Evolutionary conservation across 2,888 invertebrate species (phyloP), one percentile per base, ranked within the genome.

Genomic region (Thecophora atra): DNA sequence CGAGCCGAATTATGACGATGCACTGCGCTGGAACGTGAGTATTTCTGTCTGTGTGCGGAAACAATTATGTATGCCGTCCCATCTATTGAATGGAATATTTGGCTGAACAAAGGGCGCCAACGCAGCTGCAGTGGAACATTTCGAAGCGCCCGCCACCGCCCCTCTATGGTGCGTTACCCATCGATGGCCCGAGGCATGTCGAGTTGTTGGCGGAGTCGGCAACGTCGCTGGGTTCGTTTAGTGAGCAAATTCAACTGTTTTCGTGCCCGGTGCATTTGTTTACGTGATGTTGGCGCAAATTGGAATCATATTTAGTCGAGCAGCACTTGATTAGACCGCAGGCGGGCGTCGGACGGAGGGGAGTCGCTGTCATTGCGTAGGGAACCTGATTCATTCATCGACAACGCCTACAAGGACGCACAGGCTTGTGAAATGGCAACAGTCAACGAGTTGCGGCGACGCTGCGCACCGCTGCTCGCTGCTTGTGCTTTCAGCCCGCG

Each of bases 241-340:
- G 58, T 71, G 64, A 63, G 63, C 65, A 51, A 67, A 73, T 73
- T 73, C 66, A 73, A 73, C 70, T 71, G 70, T 73, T 70, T 66
- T 42, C 24, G 56, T 64, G 42, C 77, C 78, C 78, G 15, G 37
- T 78, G 77, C 79, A 80, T 79, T 81, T 82, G 80, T 79, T 79
- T 82, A 80, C 82, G 81, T 81, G 81, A 79, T 80, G 77, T 81
- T 81, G 73, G 77, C 73, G 77, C 76, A 81, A 81, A 81, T 81
- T 78, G 79, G 80, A 78, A 79, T 67, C 73, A 51, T 62, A 71
- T 71, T 69, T 76, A 74, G 69, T 68, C 73, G 44, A 56, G 64
- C 64, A 56, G 60, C 62, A 52, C 58, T 47, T 64, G 71, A 65
- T 65, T 65, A 44, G 51, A 44, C 30, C 58, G 24, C 7, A 6